These are phyloP conservation scores for Nudaria mundana DNA, from an alignment of 2,888 invertebrate genomes.

Conservation along the genomic window DNA sequence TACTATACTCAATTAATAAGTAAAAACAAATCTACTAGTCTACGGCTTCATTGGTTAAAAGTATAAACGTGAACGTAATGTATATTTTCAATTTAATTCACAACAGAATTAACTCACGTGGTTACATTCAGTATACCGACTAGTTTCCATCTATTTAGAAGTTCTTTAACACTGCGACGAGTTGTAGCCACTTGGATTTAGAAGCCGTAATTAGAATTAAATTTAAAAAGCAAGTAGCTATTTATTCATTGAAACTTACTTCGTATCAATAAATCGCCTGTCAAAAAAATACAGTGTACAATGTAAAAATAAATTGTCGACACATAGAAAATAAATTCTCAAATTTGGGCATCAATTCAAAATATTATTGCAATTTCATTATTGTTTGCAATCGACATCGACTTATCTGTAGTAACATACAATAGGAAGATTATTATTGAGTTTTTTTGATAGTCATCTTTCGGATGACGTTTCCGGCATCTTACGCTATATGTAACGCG, in stretches of 20 bases:
- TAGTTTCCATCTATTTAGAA: no score
- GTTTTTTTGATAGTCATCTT: slow-evolving; percentile 25
- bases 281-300: slow-evolving; percentile 7
- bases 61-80: no score
- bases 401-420: slow-evolving; percentile 25
- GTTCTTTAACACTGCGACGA: no score
- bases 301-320: neutral
- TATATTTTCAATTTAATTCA: no score
- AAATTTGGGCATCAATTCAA: slow-evolving; percentile 10
- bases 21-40: no score
- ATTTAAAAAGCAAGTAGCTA: neutral
- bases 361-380: slow-evolving; percentile 4
- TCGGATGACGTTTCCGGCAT: slow-evolving; percentile 29
- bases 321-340: slow-evolving; percentile 15
- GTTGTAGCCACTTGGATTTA: no score
- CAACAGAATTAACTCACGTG: no score
- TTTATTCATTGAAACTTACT: neutral
- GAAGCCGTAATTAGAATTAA: no score
- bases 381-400: slow-evolving; percentile 7
- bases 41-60: no score
- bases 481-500: slow-evolving; percentile 33
- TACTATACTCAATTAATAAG: no score
- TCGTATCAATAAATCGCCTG: slow-evolving; percentile 6
- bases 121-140: no score
- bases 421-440: slow-evolving; percentile 23